Evolutionary conservation across 2,888 invertebrate species (phyloP), one percentile per base, ranked within the genome.

Genomic region (Schrankia costaestrigalis): DNA sequence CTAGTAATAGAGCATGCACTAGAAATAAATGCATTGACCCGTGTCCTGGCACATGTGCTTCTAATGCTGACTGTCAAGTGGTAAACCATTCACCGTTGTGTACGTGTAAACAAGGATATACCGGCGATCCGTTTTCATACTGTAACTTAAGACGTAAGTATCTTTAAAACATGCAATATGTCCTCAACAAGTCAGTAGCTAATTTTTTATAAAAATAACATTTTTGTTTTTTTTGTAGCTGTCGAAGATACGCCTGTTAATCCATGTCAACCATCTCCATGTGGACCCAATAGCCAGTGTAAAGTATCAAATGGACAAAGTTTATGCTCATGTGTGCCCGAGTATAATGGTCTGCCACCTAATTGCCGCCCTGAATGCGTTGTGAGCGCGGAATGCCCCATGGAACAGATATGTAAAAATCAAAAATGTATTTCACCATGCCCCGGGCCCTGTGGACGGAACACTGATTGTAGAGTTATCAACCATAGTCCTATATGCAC

Each of bases 1-100:
- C 92, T 0, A 90, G 93, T 30, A 91, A 91, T 50, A 90, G 80
- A 63, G 93, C 93, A 3, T 94, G 94, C 63, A 88, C 92, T 6
- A 90, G 91, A 61, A 92, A 92, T 61, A 93, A 93, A 77, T 95
- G 95, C 64, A 85, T 89, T 38, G 93, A 95, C 73, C 94, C 95
- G 11, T 95, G 95, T 60, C 92, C 93, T 5, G 94, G 94, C 39
- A 92, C 92, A 13, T 95, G 95, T 74, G 94, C 93, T 7, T 85
- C 89, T 48, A 93, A 94, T 71, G 93, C 94, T 3, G 90, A 92
- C 23, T 95, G 95, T 69, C 91, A 91, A 78, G 93, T 93, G 8
- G 90, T 93, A 3, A 93, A 93, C 55, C 93, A 94, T 78, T 75
- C 93, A 49, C 92, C 93, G 28, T 75, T 90, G 37, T 92, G 94